Evolutionary conservation across 2,888 invertebrate genomes (phyloP).

Genomic region (Heliconius sara): DNA sequence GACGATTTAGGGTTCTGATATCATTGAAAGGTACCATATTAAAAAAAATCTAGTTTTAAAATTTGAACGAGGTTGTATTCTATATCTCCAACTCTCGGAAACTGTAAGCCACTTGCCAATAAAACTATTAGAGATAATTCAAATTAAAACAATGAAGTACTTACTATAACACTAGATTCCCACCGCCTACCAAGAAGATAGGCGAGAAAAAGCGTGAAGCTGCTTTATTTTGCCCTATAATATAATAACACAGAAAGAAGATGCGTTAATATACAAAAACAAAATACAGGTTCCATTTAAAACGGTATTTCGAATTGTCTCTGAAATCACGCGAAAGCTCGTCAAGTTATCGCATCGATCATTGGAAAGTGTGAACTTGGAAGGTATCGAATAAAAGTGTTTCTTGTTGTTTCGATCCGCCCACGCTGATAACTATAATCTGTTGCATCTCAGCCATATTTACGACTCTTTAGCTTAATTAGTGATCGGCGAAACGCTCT

Average conservation of each 20-base stretch:
- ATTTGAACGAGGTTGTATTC: not conserved
- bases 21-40: not conserved
- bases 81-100: not conserved
- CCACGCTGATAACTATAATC: slow-evolving; percentile 25
- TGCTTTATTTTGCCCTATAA: not conserved
- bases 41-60: not conserved
- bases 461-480: slow-evolving; percentile 27
- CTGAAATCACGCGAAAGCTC: slow-evolving; percentile 18
- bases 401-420: slow-evolving; percentile 16
- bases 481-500: not conserved
- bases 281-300: slow-evolving; percentile 16
- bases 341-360: slow-evolving; percentile 30
- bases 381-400: slow-evolving; percentile 21
- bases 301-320: slow-evolving; percentile 28
- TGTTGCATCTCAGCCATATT: not conserved
- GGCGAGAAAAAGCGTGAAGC: not conserved
- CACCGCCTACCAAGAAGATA: not conserved
- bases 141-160: not conserved
- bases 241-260: slow-evolving; percentile 1
- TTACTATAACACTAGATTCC: no score
- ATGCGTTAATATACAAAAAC: not conserved
- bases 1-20: not conserved
- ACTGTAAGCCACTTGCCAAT: not conserved
- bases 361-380: slow-evolving; percentile 27
- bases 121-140: not conserved